Conservation (phyloP, 2,888 invertebrate species). For the Ommatoiulus sabulosus region DNA sequence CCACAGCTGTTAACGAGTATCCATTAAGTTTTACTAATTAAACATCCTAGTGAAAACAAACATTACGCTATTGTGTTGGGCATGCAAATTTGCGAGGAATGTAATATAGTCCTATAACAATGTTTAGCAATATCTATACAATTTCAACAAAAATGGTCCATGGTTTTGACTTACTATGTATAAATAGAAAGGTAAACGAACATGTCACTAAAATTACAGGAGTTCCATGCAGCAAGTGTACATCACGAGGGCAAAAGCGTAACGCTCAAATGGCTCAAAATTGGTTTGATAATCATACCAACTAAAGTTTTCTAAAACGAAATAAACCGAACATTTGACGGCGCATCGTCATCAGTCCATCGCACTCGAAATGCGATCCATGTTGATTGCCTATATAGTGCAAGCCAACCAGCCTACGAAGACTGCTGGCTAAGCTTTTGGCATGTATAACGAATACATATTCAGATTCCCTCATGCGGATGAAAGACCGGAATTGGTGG, state of each 20-base stretch:
- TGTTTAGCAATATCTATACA: too few relatives aligned
- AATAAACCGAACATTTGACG: neutral
- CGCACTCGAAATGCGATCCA: neutral
- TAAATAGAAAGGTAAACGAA: neutral
- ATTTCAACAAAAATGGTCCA: too few relatives aligned
- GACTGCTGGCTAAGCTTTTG: conserved; percentile 7
- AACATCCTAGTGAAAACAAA: too few relatives aligned
- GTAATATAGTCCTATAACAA: too few relatives aligned
- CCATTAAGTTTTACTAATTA: too few relatives aligned
- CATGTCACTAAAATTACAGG: neutral
- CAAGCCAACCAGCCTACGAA: neutral
- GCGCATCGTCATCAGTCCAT: neutral
- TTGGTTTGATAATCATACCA: neutral
- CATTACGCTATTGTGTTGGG: too few relatives aligned
- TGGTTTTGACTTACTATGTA: too few relatives aligned
- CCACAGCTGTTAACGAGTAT: too few relatives aligned
- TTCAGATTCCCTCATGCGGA: conserved; percentile 43
- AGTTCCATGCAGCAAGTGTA: neutral
- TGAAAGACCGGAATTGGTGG: conserved; percentile 30
- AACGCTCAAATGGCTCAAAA: neutral
- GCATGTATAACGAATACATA: conserved; percentile 43
- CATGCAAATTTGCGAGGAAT: too few relatives aligned
- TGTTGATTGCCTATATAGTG: conserved; percentile 12
- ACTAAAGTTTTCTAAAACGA: neutral
- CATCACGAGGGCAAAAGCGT: neutral